Conservation (phyloP, 2,888 invertebrate species). For the Ennomos quercinarius region DNA sequence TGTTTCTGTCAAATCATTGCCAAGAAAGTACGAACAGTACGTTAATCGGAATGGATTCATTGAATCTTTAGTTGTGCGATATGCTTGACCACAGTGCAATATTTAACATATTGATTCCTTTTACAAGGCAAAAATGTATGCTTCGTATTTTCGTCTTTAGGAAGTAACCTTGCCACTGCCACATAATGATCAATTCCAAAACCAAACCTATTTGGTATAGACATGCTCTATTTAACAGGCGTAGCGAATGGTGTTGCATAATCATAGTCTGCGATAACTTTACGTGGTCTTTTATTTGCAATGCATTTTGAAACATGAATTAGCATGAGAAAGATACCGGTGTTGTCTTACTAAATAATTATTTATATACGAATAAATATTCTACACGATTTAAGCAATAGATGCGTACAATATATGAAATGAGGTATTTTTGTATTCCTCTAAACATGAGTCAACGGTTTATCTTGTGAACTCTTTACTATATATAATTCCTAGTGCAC, state of each 20-base stretch:
- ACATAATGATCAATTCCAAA: constrained; percentile 26
- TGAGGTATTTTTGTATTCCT: too few species aligned
- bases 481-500: constrained; percentile 47
- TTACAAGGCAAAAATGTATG: too few species aligned
- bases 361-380: too few species aligned
- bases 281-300: constrained; percentile 22
- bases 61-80: too few species aligned
- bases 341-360: too few species aligned
- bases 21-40: too few species aligned
- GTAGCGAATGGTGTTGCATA: constrained; percentile 32
- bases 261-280: constrained; percentile 21
- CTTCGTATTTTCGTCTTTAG: constrained; percentile 9
- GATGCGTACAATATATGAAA: too few species aligned
- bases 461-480: constrained; percentile 38
- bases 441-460: constrained; percentile 14
- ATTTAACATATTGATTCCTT: too few species aligned
- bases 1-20: too few species aligned
- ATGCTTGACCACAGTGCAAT: too few species aligned
- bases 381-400: too few species aligned
- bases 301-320: constrained; percentile 17
- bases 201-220: constrained; percentile 28
- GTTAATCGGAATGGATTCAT: too few species aligned
- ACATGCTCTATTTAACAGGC: constrained; percentile 34
- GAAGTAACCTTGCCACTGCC: constrained; percentile 23
- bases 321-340: constrained; percentile 3